Conservation (phyloP, 2,888 invertebrate species). For the Nymphalis polychloros region DNA sequence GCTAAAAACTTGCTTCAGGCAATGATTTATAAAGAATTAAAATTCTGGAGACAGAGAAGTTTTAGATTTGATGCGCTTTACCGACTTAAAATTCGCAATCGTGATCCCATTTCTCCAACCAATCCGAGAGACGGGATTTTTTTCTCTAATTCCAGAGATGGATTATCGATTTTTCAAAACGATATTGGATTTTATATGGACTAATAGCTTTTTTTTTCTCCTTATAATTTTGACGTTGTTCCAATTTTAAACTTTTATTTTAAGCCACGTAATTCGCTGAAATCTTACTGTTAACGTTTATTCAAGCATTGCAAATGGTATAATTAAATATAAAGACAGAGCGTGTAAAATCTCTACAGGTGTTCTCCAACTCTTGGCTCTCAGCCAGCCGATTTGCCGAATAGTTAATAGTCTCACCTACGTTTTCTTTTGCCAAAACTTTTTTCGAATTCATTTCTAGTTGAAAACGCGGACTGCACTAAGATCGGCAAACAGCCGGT, state of each 20-base stretch:
- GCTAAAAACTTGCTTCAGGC: too few species aligned
- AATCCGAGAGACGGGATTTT: too few species aligned
- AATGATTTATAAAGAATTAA: too few species aligned
- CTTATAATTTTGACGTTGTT: neutral
- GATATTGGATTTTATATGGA: too few species aligned
- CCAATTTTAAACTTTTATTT: neutral
- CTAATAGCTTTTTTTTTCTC: too few species aligned
- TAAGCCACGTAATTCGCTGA: neutral
- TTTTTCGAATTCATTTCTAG: conserved; percentile 21
- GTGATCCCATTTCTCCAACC: too few species aligned
- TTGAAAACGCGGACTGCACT: conserved; percentile 6
- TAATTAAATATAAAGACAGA: conserved; percentile 31
- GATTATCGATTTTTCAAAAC: too few species aligned
- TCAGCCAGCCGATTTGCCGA: conserved; percentile 30
- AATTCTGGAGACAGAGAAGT: too few species aligned
- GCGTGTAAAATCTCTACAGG: conserved; percentile 34
- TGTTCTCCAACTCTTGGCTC: conserved; percentile 25
- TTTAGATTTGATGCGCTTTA: too few species aligned
- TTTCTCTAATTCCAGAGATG: too few species aligned
- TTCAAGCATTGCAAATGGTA: conserved; percentile 18
- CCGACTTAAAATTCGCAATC: too few species aligned
- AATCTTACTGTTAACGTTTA: conserved; percentile 7
- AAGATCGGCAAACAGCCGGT: neutral
- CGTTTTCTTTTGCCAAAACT: conserved; percentile 28
- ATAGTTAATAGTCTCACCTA: conserved; percentile 29